phyloP scores from a whole-genome alignment of 2,113 vertebrate species.

The Ochotona curzoniae region DNA sequence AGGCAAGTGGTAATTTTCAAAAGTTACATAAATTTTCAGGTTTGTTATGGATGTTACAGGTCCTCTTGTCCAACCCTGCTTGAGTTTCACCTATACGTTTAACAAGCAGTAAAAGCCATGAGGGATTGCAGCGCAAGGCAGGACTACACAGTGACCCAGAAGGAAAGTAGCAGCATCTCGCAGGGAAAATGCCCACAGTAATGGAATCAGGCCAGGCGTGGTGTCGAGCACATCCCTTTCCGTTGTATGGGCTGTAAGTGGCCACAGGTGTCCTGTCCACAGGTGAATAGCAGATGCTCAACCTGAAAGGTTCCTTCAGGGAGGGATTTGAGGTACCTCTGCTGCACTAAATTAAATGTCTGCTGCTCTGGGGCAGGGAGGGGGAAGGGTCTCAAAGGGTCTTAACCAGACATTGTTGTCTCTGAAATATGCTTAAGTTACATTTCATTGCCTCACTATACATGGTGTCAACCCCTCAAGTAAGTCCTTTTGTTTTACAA shows the following conservation, averaged over 20 bases:
- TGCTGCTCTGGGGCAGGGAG: background rate
- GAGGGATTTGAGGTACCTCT: background rate
- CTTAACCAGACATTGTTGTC: background rate
- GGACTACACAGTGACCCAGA: background rate
- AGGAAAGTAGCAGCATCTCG: background rate
- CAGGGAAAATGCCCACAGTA: background rate
- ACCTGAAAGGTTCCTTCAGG: background rate
- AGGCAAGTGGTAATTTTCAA: conserved; percentile 6
- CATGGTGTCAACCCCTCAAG: background rate
- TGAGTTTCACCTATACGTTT: background rate
- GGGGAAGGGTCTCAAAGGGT: background rate
- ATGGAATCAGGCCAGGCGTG: background rate
- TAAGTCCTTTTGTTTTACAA: background rate
- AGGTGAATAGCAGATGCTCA: background rate
- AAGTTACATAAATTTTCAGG: conserved; percentile 17
- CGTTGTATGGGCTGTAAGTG: background rate
- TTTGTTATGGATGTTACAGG: background rate
- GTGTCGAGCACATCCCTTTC: background rate
- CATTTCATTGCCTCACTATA: background rate
- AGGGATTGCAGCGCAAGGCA: background rate
- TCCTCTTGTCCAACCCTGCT: background rate
- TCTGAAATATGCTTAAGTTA: background rate
- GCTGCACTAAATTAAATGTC: background rate
- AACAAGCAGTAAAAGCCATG: background rate
- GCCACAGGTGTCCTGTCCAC: background rate